Evolutionary conservation across 2,888 invertebrate species (phyloP).

Genomic region (Microplitis deprimator): DNA sequence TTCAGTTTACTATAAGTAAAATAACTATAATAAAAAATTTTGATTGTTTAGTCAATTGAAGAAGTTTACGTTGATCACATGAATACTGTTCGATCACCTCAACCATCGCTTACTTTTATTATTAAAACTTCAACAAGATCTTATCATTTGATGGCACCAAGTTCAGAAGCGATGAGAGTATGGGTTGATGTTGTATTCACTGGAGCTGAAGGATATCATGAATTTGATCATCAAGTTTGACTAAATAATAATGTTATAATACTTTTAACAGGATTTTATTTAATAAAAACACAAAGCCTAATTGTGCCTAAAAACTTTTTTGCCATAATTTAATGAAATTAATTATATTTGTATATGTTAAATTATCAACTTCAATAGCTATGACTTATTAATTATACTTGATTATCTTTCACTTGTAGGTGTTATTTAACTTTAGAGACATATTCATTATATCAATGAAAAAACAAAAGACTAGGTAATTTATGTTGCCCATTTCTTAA

Average conservation of each 20-base stretch:
- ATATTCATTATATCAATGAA: not conserved
- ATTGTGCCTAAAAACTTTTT: constrained; percentile 38
- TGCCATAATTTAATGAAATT: constrained; percentile 19
- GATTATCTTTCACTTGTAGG: not conserved
- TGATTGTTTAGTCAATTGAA: constrained; percentile 84
- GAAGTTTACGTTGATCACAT: constrained; percentile 98
- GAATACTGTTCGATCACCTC: constrained; percentile 91
- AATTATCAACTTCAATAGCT: too few relatives aligned
- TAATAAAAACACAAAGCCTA: constrained; percentile 26
- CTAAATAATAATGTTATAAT: constrained; percentile 23
- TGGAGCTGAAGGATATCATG: constrained; percentile 90
- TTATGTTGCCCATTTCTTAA: constrained; percentile 36
- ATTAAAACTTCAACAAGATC: constrained; percentile 92
- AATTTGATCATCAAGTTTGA: constrained; percentile 74
- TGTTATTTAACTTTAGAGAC: not conserved
- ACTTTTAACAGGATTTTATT: constrained; percentile 26
- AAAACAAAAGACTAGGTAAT: constrained; percentile 25
- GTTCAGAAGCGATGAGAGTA: constrained; percentile 93
- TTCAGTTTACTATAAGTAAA: too few relatives aligned
- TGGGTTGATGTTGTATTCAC: constrained; percentile 98
- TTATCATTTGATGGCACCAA: constrained; percentile 93
- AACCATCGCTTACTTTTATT: constrained; percentile 92
- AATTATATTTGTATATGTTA: not conserved
- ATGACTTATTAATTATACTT: not conserved
- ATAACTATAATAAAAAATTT: not conserved